Percentiles rank a stretch among this genome's conserved stretches.
These are phyloP conservation scores for Mactra quadrangularis DNA, from an alignment of 1,140 invertebrate species.

Conservation along the genomic window DNA sequence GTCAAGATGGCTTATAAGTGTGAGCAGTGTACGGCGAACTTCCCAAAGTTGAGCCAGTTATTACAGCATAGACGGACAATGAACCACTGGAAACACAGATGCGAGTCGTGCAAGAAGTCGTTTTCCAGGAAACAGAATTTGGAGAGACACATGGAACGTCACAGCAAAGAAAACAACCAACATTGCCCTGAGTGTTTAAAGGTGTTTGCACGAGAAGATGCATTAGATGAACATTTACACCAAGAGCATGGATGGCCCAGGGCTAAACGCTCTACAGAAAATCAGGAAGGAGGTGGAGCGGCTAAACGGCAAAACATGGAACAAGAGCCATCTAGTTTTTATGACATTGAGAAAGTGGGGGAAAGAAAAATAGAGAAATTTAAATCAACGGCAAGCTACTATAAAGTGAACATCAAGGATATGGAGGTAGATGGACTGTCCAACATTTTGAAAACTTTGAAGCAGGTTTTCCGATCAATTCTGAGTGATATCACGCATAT, in stretches of 20 bases:
- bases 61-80: neutral
- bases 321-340: neutral
- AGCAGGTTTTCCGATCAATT: neutral
- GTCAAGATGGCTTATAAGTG: neutral
- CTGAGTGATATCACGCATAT: conserved; percentile 1
- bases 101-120: conserved; percentile 11
- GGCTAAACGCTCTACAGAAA: neutral
- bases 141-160: conserved; percentile 17
- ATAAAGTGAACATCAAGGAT: no score
- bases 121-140: conserved; percentile 19
- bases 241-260: no score
- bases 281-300: neutral
- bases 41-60: conserved; percentile 5
- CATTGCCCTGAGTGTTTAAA: no score
- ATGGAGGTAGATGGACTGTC: no score
- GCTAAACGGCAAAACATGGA: neutral
- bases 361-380: conserved; percentile 27
- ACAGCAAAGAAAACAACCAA: conserved; percentile 10
- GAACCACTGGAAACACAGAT: conserved; percentile 20
- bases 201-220: neutral
- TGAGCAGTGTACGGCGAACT: neutral
- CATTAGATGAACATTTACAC: conserved; percentile 15
- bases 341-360: no score
- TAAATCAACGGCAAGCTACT: conserved; percentile 7
- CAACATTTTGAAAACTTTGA: conserved; percentile 22